Base-by-base conservation (phyloP, 1,140 invertebrate species). In the Leucophenga varia region DNA sequence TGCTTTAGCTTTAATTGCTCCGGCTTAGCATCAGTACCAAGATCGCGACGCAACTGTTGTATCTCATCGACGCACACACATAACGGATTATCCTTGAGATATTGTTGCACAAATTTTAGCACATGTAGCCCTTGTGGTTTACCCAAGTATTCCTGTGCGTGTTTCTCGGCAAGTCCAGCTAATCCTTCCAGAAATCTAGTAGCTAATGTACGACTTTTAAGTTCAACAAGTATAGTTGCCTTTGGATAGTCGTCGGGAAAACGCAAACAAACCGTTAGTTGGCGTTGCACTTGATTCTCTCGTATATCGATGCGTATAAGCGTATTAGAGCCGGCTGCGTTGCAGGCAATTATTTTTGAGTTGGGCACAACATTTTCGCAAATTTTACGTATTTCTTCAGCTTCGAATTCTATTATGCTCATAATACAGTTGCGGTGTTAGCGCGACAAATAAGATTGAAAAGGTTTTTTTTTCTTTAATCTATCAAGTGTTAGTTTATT, bases 61-160 rank as follows among this genome's bases (percentile, higher is more conserved):
- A 90, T 86, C 75, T 90, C 88, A 59, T 88, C 85, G 37, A 86
- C 84, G 58, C 86, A 89, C 32, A 86, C 85, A 60, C 82, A 85
- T 6, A 90, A 74, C 0, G 86, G 84, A 77, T 88, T 87, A 34
- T 88, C 85, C 19, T 84, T 79, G 3, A 90, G 74, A 67, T 89
- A 90, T 39, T 80, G 82, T 32, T 78, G 70, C 2, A 89, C 68
- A 61, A 89, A 87, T 49, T 81, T 78, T 12, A 88, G 63, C 7
- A 82, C 72, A 14, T 57, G 52, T 7, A 79, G 41, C 4, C 82
- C 78, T 61, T 85, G 83, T 2, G 81, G 77, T 67, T 84, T 82
- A 1, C 84, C 84, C 10, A 84, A 37, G 25, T 78, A 65, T 55
- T 81, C 83, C 6, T 38, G 30, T 2, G 81, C 79, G 64, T 87